Evolutionary conservation across 2,888 invertebrate genomes (phyloP).

Genomic region (Tenthredo notha): DNA sequence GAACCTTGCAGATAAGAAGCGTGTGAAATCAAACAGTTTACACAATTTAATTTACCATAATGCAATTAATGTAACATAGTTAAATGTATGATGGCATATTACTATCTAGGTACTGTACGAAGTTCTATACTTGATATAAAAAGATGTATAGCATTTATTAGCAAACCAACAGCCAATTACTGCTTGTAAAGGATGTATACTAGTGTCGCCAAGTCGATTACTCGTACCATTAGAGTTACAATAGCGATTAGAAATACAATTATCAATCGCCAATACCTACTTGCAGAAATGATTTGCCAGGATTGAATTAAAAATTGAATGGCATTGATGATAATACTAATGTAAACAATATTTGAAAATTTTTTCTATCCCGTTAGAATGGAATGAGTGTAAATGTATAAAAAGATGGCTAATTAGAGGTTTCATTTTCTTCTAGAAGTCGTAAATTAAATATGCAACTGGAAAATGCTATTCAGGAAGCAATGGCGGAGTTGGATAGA

Average conservation of each 20-base stretch:
- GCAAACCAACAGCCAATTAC: slow-evolving; percentile 73
- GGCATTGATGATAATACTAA: background rate
- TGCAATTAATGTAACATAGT: background rate
- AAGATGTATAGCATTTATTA: slow-evolving; percentile 63
- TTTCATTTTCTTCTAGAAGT: slow-evolving; percentile 84
- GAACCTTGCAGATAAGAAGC: background rate
- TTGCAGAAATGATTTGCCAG: background rate
- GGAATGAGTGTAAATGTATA: background rate
- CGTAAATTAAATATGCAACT: slow-evolving; percentile 94
- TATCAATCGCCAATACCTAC: slow-evolving; percentile 23
- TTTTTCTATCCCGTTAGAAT: background rate
- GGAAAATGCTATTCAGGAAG: slow-evolving; percentile 95
- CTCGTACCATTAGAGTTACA: background rate
- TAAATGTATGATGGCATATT: background rate
- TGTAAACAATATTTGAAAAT: background rate
- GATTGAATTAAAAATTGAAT: slow-evolving; percentile 5
- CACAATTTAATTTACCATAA: background rate
- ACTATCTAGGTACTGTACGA: slow-evolving; percentile 8
- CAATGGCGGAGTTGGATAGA: slow-evolving; percentile 93
- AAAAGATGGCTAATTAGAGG: slow-evolving; percentile 19
- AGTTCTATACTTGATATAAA: slow-evolving; percentile 19
- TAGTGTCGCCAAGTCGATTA: background rate
- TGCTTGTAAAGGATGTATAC: slow-evolving; percentile 29
- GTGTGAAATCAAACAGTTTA: background rate
- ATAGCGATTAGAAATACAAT: background rate